Evolutionary conservation across 2,113 vertebrate species (phyloP).

Genomic region (Cephalopterus ornatus): DNA sequence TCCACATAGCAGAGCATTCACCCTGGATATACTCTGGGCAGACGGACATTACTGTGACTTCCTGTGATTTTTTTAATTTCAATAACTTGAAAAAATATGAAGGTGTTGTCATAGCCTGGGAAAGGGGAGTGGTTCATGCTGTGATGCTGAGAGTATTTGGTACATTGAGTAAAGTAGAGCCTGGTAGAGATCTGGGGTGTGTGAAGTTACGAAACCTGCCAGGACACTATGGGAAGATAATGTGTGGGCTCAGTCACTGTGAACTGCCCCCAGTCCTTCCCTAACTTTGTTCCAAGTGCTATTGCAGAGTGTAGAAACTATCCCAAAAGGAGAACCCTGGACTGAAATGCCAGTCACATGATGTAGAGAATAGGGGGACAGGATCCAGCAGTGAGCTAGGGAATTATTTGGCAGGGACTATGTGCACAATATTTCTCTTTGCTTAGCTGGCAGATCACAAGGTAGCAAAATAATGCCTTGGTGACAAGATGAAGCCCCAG

Average conservation of each 20-base stretch:
- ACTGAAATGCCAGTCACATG: fast-evolving
- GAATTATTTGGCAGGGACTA: neutral
- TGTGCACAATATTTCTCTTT: neutral
- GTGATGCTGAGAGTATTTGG: neutral
- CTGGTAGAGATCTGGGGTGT: neutral
- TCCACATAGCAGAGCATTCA: neutral
- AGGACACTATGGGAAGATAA: neutral
- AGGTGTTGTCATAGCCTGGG: neutral
- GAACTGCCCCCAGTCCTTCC: neutral
- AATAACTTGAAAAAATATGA: neutral
- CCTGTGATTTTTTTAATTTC: neutral
- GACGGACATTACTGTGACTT: neutral
- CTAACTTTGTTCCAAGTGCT: neutral
- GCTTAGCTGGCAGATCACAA: neutral
- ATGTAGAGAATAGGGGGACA: neutral
- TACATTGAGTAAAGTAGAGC: neutral
- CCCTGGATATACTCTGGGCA: neutral
- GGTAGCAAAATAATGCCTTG: neutral
- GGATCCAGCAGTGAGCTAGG: neutral
- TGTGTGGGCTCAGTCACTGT: neutral
- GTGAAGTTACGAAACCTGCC: neutral
- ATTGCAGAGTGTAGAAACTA: neutral
- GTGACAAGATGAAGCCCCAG: neutral
- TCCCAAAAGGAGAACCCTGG: neutral
- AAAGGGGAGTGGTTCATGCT: neutral